These are phyloP conservation scores for Phlogophora meticulosa DNA, from an alignment of 2,888 invertebrate species.

Conservation along the genomic window DNA sequence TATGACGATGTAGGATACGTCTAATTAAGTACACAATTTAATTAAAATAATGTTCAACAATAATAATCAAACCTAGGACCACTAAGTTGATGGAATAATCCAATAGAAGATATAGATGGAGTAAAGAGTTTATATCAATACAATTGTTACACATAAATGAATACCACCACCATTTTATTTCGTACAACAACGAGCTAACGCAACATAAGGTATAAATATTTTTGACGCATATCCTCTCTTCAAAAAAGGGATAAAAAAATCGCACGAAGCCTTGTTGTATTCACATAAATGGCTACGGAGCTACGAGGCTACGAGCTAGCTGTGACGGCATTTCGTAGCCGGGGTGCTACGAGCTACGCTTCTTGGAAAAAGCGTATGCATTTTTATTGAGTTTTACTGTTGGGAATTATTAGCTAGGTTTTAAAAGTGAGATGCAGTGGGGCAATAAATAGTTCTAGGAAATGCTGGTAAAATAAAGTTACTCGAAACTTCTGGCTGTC, in stretches of 20 bases:
- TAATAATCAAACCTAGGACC: too few relatives aligned
- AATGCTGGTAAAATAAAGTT: neutral
- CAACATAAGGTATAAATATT: conserved; percentile 44
- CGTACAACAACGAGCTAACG: conserved; percentile 25
- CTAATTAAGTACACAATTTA: too few relatives aligned
- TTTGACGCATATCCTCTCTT: conserved; percentile 42
- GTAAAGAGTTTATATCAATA: too few relatives aligned
- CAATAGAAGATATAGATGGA: too few relatives aligned
- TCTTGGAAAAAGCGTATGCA: conserved; percentile 36
- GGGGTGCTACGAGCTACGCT: conserved; percentile 43
- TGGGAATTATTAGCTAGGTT: conserved; percentile 24
- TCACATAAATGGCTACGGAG: conserved; percentile 53
- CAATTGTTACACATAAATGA: conserved; percentile 27
- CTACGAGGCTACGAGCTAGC: conserved; percentile 48
- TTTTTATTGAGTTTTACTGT: conserved; percentile 34
- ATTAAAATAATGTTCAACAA: too few relatives aligned
- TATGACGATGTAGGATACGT: too few relatives aligned
- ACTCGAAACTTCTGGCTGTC: neutral
- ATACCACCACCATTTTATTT: conserved; percentile 35
- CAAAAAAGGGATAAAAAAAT: conserved; percentile 43
- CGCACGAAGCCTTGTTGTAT: conserved; percentile 51
- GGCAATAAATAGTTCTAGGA: neutral
- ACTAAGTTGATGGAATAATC: too few relatives aligned
- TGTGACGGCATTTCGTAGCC: conserved; percentile 57
- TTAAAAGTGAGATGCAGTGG: neutral